These are phyloP conservation scores for Chaetodon auriga DNA, from an alignment of 2,113 vertebrate species.

Conservation along the genomic window DNA sequence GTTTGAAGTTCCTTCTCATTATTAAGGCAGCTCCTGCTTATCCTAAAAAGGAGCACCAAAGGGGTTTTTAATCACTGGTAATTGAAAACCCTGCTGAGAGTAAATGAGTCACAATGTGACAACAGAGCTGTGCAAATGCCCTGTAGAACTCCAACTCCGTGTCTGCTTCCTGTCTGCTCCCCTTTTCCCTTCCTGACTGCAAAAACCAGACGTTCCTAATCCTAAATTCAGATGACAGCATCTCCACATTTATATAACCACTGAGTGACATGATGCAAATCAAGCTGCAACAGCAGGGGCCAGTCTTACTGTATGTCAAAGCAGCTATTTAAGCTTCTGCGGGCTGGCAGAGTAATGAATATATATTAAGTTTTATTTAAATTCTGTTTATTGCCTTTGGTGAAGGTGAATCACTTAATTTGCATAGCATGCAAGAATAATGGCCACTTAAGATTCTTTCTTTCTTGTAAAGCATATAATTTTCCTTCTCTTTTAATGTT, in stretches of 20 bases:
- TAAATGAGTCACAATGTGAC: conserved; percentile 65
- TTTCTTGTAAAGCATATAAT: conserved; percentile 13
- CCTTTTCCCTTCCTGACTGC: conserved; percentile 12
- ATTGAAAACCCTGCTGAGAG: conserved; percentile 70
- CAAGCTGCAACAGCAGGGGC: conserved; percentile 8
- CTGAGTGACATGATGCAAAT: conserved; percentile 43
- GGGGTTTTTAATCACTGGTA: conserved; percentile 63
- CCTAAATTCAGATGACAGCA: conserved; percentile 50
- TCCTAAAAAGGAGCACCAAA: conserved; percentile 40
- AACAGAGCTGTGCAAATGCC: conserved; percentile 49
- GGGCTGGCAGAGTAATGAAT: conserved; percentile 30
- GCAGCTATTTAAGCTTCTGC: conserved; percentile 13
- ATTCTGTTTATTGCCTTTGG: conserved; percentile 17
- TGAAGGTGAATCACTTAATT: conserved; percentile 43
- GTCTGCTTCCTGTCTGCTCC: conserved; percentile 49
- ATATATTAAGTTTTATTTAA: conserved; percentile 32
- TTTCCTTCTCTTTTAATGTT: conserved; percentile 9
- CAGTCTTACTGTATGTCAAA: neutral
- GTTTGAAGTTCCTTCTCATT: conserved; percentile 8
- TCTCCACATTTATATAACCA: conserved; percentile 19
- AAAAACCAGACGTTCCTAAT: conserved; percentile 37
- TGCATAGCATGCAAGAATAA: conserved; percentile 43
- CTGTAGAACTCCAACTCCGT: conserved; percentile 14
- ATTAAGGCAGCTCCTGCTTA: conserved; percentile 29
- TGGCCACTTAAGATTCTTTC: conserved; percentile 1